A percentile compares a stretch with the other conserved stretches of the same genome.
phyloP scores from a whole-genome alignment of 2,888 invertebrate genomes.

The Dione vanillae region DNA sequence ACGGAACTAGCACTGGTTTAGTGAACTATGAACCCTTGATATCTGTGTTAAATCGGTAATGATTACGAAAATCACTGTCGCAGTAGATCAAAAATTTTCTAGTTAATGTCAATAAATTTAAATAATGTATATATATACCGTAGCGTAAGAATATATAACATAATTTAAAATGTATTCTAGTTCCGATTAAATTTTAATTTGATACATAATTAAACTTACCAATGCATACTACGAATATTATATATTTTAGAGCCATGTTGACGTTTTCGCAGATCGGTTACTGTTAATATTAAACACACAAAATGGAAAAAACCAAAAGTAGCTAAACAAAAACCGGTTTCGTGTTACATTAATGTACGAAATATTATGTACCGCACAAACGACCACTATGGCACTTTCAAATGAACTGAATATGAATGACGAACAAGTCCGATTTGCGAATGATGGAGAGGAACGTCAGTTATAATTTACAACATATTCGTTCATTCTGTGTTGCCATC shows the following conservation, averaged over 20 bases:
- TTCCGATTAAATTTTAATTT: conserved; percentile 11
- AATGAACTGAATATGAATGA: conserved; percentile 17
- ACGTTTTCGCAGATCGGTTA: not conserved
- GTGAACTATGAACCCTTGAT: conserved; percentile 36
- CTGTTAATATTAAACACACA: conserved; percentile 6
- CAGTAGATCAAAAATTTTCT: not conserved
- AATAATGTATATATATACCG: not conserved
- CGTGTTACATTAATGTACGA: conserved; percentile 19
- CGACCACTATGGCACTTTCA: conserved; percentile 2
- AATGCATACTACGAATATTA: conserved; percentile 48
- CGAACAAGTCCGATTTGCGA: not conserved
- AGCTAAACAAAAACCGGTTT: conserved; percentile 30
- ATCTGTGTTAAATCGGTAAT: conserved; percentile 15
- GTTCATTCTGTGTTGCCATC: not conserved
- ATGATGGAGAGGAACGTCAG: not conserved
- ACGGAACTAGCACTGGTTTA: conserved; percentile 17
- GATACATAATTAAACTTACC: conserved; percentile 48
- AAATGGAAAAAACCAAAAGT: conserved; percentile 25
- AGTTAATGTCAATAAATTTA: not conserved
- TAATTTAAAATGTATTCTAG: not conserved
- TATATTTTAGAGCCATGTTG: conserved; percentile 50
- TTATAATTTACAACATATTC: not conserved
- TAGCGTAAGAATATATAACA: not conserved
- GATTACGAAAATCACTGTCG: conserved; percentile 15
- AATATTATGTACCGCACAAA: conserved; percentile 1